Evolutionary conservation across 1,140 invertebrate species (phyloP).

Genomic region (Parasteatoda tepidariorum): DNA sequence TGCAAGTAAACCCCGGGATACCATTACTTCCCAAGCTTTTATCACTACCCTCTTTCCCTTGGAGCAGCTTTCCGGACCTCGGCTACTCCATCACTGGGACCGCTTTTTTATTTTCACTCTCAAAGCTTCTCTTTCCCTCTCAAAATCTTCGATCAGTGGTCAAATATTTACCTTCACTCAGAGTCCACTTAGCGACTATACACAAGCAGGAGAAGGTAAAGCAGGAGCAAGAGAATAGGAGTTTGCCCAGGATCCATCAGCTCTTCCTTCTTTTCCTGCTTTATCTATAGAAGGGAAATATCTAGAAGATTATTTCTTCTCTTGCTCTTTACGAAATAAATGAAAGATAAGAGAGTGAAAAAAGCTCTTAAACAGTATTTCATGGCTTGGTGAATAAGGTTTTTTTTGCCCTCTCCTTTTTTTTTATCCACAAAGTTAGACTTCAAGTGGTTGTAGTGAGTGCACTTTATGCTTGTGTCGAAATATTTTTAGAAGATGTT

Average conservation of each 20-base stretch:
- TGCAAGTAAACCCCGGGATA: not conserved
- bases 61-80: not conserved
- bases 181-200: conserved; percentile 30
- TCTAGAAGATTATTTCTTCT: conserved; percentile 34
- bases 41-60: not conserved
- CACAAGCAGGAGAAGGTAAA: not conserved
- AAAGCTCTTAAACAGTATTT: conserved; percentile 25
- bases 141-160: conserved; percentile 17
- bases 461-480: no score
- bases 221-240: not conserved
- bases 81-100: not conserved
- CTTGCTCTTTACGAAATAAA: conserved; percentile 1
- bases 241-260: not conserved
- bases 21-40: not conserved
- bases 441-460: no score
- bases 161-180: conserved; percentile 51
- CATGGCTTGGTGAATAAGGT: conserved; percentile 27
- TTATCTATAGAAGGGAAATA: conserved; percentile 3
- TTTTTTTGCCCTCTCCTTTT: no score
- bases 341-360: not conserved
- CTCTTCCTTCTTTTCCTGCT: not conserved
- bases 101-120: not conserved
- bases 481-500: no score
- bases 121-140: not conserved
- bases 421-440: no score